Conservation (phyloP, 2,113 vertebrate species). For the Xyrauchen texanus region DNA sequence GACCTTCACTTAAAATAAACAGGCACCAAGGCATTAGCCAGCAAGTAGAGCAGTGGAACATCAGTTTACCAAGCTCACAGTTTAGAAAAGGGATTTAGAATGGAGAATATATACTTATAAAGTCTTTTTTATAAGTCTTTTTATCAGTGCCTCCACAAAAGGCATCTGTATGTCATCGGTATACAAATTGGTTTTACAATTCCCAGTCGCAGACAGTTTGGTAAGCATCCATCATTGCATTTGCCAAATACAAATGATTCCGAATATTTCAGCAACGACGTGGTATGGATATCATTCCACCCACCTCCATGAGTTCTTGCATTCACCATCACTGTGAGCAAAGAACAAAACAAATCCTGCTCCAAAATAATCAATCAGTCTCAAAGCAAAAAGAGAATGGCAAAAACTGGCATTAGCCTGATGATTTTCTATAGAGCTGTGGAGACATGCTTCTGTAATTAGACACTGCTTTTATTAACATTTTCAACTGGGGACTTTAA, state of each 20-base stretch:
- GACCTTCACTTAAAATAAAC: conserved; percentile 10
- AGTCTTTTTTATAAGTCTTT: conserved; percentile 15
- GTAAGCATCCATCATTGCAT: too few species aligned
- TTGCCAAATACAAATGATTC: conserved; percentile 27
- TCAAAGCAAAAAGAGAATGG: conserved; percentile 11
- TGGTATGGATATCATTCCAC: neutral
- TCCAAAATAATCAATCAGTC: conserved; percentile 21
- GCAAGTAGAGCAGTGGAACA: conserved; percentile 5
- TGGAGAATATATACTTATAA: neutral
- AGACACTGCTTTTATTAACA: conserved; percentile 48
- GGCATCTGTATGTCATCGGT: conserved; percentile 14
- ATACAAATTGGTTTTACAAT: conserved; percentile 39
- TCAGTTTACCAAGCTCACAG: neutral
- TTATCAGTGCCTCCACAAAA: conserved; percentile 22
- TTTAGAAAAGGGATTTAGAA: neutral
- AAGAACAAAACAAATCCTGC: conserved; percentile 22
- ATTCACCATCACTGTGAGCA: conserved; percentile 2
- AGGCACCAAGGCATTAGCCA: neutral
- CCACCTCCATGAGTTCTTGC: neutral
- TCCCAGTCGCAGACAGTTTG: neutral
- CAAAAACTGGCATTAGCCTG: conserved; percentile 36
- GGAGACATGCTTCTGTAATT: conserved; percentile 52
- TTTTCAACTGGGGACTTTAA: conserved; percentile 41
- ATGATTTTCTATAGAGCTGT: conserved; percentile 45
- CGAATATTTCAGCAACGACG: conserved; percentile 42